Conservation (phyloP, 2,888 invertebrate genomes). For the Stomorhina lunata region DNA sequence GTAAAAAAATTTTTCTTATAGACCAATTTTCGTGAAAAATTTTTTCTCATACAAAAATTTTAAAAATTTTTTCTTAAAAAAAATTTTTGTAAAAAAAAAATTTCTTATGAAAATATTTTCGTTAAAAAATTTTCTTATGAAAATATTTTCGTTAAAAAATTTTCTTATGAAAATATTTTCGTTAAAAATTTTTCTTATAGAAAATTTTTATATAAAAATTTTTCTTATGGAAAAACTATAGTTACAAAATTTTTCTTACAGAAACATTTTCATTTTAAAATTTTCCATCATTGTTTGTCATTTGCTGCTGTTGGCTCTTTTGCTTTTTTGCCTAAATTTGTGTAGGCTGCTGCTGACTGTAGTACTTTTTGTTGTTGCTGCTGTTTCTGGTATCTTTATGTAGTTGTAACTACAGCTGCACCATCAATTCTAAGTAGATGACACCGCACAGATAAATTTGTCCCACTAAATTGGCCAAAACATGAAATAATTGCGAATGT, state of each 20-base stretch:
- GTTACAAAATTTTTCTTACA: slow-evolving; percentile 6
- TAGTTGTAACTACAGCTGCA: slow-evolving; percentile 66
- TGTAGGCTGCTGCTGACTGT: slow-evolving; percentile 65
- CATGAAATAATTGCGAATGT: slow-evolving; percentile 81
- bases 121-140: too few species aligned
- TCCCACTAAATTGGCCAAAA: slow-evolving; percentile 80
- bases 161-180: too few species aligned
- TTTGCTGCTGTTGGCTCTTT: slow-evolving; percentile 50
- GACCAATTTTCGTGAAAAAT: too few species aligned
- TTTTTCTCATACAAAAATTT: too few species aligned
- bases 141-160: too few species aligned
- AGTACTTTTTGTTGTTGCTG: slow-evolving; percentile 58
- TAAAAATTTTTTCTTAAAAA: too few species aligned
- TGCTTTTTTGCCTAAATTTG: slow-evolving; percentile 62
- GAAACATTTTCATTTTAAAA: slow-evolving; percentile 50
- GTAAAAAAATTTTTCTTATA: too few species aligned
- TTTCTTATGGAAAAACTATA: too few species aligned
- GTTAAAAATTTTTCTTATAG: too few species aligned
- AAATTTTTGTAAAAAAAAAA: too few species aligned
- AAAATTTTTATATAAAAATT: too few species aligned
- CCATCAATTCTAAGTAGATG: slow-evolving; percentile 80
- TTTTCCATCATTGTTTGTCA: slow-evolving; percentile 70
- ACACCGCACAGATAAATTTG: slow-evolving; percentile 80
- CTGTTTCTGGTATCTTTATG: slow-evolving; percentile 31
- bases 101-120: too few species aligned